Evolutionary conservation across 2,888 invertebrate genomes (phyloP).

Genomic region (Galerucella calmariensis): DNA sequence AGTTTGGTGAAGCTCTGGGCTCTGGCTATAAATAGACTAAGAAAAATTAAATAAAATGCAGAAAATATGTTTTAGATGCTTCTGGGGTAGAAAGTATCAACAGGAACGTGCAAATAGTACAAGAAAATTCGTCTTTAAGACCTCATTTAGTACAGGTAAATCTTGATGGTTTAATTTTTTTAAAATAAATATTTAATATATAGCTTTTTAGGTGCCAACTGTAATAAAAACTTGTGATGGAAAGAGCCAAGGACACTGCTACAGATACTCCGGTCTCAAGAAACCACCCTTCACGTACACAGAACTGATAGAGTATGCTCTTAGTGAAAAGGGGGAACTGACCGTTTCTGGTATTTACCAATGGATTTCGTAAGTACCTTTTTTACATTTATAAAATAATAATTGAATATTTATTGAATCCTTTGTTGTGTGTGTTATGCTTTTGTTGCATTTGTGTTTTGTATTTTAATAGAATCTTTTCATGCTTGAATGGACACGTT

Average conservation of each 20-base stretch:
- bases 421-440: background rate
- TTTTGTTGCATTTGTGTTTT: constrained; percentile 1
- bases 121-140: constrained; percentile 10
- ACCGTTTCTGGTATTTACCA: constrained; percentile 92
- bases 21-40: no score
- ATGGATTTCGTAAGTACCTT: constrained; percentile 90
- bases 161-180: background rate
- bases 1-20: no score
- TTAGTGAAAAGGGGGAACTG: constrained; percentile 86
- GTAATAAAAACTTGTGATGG: constrained; percentile 31
- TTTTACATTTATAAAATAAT: no score
- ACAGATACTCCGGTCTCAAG: constrained; percentile 68
- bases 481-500: constrained; percentile 38
- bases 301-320: constrained; percentile 88
- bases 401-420: background rate
- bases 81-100: constrained; percentile 10
- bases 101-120: constrained; percentile 13
- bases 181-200: background rate
- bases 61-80: constrained; percentile 12
- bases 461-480: constrained; percentile 14
- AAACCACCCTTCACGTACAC: constrained; percentile 93
- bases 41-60: no score
- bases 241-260: constrained; percentile 39
- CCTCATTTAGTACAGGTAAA: constrained; percentile 22
- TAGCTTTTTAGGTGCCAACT: constrained; percentile 24